These are phyloP conservation scores for Lepidocolaptes lacrymiger DNA, from an alignment of 2,797 vertebrate species.

Conservation along the genomic window DNA sequence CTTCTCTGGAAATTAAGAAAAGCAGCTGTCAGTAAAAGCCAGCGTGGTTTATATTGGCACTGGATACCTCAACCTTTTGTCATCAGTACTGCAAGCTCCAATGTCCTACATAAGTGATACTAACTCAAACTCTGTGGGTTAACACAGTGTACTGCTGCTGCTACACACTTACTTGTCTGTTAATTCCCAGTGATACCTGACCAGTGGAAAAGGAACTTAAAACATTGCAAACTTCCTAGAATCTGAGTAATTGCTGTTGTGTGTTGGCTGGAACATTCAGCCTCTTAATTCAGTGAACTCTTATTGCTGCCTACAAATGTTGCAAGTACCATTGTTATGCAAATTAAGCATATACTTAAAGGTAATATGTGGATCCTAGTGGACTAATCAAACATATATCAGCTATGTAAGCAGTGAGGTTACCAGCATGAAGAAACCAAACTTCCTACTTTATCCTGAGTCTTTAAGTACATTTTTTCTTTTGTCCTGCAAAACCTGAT, in stretches of 20 bases:
- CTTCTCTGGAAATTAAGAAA: slow-evolving; percentile 48
- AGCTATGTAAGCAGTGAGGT: background rate
- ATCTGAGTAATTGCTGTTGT: background rate
- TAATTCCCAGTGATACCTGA: background rate
- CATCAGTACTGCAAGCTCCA: background rate
- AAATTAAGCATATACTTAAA: background rate
- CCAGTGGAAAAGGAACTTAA: background rate
- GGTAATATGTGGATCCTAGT: background rate
- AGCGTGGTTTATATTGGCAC: background rate
- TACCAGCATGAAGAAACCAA: background rate
- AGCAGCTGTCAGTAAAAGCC: slow-evolving; percentile 7
- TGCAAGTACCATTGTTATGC: background rate
- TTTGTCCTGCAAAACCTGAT: background rate
- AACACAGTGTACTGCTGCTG: background rate
- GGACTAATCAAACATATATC: background rate
- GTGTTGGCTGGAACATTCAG: background rate
- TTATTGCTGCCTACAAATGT: background rate
- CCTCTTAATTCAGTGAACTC: background rate
- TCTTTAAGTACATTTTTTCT: background rate
- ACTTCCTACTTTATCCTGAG: background rate
- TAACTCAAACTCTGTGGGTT: background rate
- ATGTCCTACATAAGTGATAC: background rate
- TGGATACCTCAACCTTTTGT: background rate
- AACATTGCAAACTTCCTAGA: background rate
- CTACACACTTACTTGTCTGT: background rate